These are phyloP conservation scores for Potamilus streckersoni DNA, from an alignment of 1,140 invertebrate species.

Conservation along the genomic window DNA sequence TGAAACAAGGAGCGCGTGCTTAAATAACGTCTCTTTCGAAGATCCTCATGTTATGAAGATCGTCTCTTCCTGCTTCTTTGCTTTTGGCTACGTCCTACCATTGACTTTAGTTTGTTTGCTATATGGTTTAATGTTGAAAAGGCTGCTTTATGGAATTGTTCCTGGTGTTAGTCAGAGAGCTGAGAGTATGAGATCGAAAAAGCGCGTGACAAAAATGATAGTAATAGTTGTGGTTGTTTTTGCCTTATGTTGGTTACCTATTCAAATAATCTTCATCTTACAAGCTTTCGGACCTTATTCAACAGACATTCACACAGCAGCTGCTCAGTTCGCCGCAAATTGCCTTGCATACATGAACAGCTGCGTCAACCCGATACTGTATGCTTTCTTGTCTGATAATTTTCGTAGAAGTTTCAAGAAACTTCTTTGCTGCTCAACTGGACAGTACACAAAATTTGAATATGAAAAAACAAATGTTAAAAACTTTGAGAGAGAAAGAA, in stretches of 20 bases:
- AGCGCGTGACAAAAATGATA: conserved; percentile 92
- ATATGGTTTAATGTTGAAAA: conserved; percentile 92
- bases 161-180: conserved; percentile 79
- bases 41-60: conserved; percentile 12
- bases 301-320: conserved; percentile 70
- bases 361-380: conserved; percentile 96
- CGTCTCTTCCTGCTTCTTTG: conserved; percentile 68
- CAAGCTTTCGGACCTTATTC: conserved; percentile 68
- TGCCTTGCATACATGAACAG: conserved; percentile 96
- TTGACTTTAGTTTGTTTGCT: conserved; percentile 83
- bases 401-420: conserved; percentile 87
- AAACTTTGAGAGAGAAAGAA: no score
- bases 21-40: conserved; percentile 30
- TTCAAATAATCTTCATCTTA: conserved; percentile 77
- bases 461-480: conserved; percentile 57
- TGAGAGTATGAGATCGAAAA: conserved; percentile 84
- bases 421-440: conserved; percentile 66
- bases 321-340: conserved; percentile 85
- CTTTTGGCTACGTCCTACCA: conserved; percentile 69
- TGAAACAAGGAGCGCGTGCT: conserved; percentile 51
- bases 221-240: conserved; percentile 94
- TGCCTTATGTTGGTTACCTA: conserved; percentile 95
- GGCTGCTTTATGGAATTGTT: conserved; percentile 70
- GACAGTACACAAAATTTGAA: conserved; percentile 43
- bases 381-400: conserved; percentile 90